phyloP scores from a whole-genome alignment of 2,888 invertebrate genomes.

The Imbricaverruca yamaguchii region DNA sequence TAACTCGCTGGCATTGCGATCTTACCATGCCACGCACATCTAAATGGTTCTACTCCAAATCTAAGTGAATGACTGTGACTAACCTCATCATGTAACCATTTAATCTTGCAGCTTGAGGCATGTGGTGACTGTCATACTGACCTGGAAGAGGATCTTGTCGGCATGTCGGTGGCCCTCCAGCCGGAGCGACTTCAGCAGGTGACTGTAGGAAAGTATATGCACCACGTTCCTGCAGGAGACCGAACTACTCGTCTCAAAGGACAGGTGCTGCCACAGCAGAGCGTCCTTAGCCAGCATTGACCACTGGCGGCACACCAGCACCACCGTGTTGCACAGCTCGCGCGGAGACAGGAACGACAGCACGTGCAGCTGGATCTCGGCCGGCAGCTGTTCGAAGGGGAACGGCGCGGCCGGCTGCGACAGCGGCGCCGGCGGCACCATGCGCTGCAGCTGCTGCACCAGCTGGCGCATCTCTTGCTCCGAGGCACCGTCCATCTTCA shows the following conservation, averaged over 20 bases:
- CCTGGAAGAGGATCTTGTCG: constrained; percentile 24
- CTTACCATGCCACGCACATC: too few species aligned
- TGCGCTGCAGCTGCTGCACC: constrained; percentile 1
- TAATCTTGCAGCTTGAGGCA: too few species aligned
- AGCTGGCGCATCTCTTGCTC: constrained; percentile 9
- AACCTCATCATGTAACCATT: too few species aligned
- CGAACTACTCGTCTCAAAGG: constrained; percentile 25
- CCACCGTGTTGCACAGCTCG: constrained; percentile 30
- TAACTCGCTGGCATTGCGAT: too few species aligned
- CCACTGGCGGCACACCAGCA: constrained; percentile 33
- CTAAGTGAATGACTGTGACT: too few species aligned
- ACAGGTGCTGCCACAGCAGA: constrained; percentile 30
- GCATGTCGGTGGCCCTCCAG: constrained; percentile 28
- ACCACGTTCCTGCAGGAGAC: constrained; percentile 22
- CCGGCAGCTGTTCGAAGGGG: constrained; percentile 29
- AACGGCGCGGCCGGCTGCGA: constrained; percentile 12
- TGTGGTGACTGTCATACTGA: too few species aligned
- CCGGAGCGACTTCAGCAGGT: constrained; percentile 25
- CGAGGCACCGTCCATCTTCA: constrained; percentile 11
- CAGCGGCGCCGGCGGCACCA: not conserved
- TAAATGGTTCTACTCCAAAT: too few species aligned
- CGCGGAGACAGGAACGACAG: constrained; percentile 32
- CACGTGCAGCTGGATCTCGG: constrained; percentile 32
- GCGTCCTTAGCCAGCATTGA: constrained; percentile 30
- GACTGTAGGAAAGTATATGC: constrained; percentile 23